Base-by-base conservation (phyloP, 2,888 invertebrate genomes). In the Sphaerophoria taeniata region DNA sequence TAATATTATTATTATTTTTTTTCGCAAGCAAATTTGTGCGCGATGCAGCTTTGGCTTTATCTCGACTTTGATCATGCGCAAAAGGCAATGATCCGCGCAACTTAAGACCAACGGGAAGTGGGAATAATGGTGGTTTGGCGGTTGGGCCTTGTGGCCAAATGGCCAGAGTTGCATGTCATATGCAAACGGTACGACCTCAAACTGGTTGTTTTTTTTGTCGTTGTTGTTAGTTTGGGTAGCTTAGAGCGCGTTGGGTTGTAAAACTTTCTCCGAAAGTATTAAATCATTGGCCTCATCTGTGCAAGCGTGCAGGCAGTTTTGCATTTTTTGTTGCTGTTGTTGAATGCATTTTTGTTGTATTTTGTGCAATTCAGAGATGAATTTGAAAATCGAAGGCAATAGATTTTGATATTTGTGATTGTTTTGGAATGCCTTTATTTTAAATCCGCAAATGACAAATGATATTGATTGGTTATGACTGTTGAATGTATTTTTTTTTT, bases 201-300 rank as follows among this genome's bases (percentile, higher is more conserved):
- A 85, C 80, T 85, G 80, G 84, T 85, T 85, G 72, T 49, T 16
- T 72, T 49, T 61, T 12, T 33, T 33, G 12, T 31, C 7, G 24
- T 11, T 43, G 9, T 14, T 43, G 45, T 12, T 45, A 0, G 9
- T 60, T 56, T 6, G 16, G 16, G 43, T 60, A 43, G 43, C n/a
- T 61, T 43, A 61, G 69, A 80, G 80, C 76, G 75, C 56, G 56
- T 45, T 70, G 47, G 70, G 56, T 16, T 58, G 56, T 14, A 70
- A 67, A 70, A 70, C 70, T 70, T 70, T 70, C 70, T 70, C 70
- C 56, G 56, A 70, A 70, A 70, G 75, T 85, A 85, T 84, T 84
- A 84, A 84, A 84, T 84, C 84, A 84, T 80, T 80, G 80, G 84
- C 80, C 80, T 81, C 80, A 85, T 85, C 84, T 76, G 72, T 72